Conservation (phyloP, 2,113 vertebrate species). For the Xyliphius kryptos region DNA sequence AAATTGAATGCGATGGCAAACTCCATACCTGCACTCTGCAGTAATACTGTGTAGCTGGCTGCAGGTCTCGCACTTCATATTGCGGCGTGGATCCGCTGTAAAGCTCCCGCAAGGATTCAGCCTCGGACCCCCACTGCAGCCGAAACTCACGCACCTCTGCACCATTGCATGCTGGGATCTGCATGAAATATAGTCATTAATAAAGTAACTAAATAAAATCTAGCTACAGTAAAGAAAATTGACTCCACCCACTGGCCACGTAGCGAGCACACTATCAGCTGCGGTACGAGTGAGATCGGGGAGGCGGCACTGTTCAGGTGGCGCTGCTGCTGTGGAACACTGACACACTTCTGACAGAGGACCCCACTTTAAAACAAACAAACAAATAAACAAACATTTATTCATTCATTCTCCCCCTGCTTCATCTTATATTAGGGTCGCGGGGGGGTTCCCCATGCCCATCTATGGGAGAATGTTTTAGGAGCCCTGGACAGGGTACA, state of each 20-base stretch:
- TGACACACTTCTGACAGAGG: slow-evolving; percentile 58
- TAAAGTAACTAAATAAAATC: too few relatives aligned
- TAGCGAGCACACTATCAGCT: slow-evolving; percentile 58
- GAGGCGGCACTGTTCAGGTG: slow-evolving; percentile 63
- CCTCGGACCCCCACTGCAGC: slow-evolving; percentile 66
- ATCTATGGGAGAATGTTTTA: too few relatives aligned
- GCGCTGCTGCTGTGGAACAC: slow-evolving; percentile 58
- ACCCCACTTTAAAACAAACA: slow-evolving; percentile 56
- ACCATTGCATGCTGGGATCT: slow-evolving; percentile 64
- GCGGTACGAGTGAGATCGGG: slow-evolving; percentile 62
- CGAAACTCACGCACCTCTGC: slow-evolving; percentile 63
- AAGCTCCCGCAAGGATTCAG: slow-evolving; percentile 60
- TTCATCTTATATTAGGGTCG: too few relatives aligned
- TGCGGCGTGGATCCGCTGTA: slow-evolving; percentile 61
- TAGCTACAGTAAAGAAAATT: too few relatives aligned
- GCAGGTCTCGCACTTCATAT: slow-evolving; percentile 67
- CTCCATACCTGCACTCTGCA: slow-evolving; percentile 72
- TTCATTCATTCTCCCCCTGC: too few relatives aligned
- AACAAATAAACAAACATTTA: background rate
- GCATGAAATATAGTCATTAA: background rate
- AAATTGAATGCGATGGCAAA: background rate
- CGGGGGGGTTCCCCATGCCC: too few relatives aligned
- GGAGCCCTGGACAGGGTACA: too few relatives aligned
- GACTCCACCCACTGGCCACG: slow-evolving; percentile 61
- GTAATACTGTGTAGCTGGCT: slow-evolving; percentile 67